Percentiles rank a stretch among this genome's conserved stretches.
Conservation (phyloP, 2,888 invertebrate species). For the Choreutis nemorana region DNA sequence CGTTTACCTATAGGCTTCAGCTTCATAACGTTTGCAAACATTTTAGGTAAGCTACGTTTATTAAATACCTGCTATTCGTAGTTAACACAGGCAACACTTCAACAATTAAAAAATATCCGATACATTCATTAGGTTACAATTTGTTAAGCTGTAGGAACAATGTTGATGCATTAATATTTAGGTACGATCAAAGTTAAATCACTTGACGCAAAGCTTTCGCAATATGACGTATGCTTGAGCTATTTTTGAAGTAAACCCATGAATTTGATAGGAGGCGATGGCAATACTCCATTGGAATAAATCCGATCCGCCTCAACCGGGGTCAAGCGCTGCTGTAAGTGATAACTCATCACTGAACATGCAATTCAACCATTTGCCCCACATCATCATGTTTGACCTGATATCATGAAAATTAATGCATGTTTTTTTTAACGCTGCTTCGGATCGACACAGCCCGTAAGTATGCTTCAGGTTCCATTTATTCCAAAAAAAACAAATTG, state of each 20-base stretch:
- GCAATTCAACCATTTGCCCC: constrained; percentile 29
- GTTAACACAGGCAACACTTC: too few relatives aligned
- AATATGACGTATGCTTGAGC: constrained; percentile 52
- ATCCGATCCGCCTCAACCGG: constrained; percentile 48
- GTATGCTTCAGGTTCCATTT: constrained; percentile 43
- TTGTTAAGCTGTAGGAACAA: too few relatives aligned
- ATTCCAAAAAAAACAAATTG: too few relatives aligned
- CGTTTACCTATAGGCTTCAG: too few relatives aligned
- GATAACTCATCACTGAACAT: constrained; percentile 38
- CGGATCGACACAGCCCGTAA: constrained; percentile 60
- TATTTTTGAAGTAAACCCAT: constrained; percentile 34
- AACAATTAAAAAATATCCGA: too few relatives aligned
- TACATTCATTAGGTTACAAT: too few relatives aligned
- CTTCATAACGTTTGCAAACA: too few relatives aligned
- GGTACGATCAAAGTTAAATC: too few relatives aligned
- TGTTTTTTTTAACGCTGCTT: constrained; percentile 57
- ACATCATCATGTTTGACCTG: constrained; percentile 24
- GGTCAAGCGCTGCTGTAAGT: constrained; percentile 59
- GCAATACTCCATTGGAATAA: constrained; percentile 53
- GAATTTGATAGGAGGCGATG: constrained; percentile 59
- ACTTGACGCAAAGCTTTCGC: too few relatives aligned
- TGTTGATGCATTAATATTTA: too few relatives aligned
- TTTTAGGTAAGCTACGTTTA: too few relatives aligned
- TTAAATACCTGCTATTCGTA: too few relatives aligned
- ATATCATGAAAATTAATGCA: constrained; percentile 59